A percentile compares a stretch with the other conserved stretches of the same genome.
Conservation (phyloP, 1,140 invertebrate genomes). For the Brachionus paranguensis region DNA sequence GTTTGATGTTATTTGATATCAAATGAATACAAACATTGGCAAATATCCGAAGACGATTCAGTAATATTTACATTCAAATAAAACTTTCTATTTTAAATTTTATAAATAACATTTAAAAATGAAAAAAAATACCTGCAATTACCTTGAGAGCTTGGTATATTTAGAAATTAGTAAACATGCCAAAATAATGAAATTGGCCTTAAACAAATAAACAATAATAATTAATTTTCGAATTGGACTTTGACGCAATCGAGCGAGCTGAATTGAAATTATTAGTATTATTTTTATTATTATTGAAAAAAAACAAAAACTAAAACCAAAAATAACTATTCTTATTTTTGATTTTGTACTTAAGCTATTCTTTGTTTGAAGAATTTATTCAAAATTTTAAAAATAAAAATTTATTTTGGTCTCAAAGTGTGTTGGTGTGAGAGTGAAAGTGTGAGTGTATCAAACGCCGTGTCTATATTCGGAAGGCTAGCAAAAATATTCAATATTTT, state of each 20-base stretch:
- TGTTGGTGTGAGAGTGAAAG: neutral
- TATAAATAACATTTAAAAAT: neutral
- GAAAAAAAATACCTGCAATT: conserved; percentile 2
- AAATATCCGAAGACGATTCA: neutral
- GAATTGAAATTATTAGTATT: neutral
- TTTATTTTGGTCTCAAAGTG: conserved; percentile 3
- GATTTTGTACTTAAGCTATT: neutral
- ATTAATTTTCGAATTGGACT: neutral
- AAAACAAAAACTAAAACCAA: neutral
- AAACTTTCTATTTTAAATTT: conserved; percentile 5
- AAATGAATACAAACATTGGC: neutral
- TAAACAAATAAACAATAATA: conserved; percentile 12
- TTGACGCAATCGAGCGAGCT: neutral
- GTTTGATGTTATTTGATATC: neutral
- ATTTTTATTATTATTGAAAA: neutral
- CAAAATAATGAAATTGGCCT: neutral
- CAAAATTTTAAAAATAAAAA: conserved; percentile 19
- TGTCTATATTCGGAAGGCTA: neutral
- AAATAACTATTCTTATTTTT: conserved; percentile 9
- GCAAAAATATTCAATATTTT: neutral
- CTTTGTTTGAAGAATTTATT: neutral
- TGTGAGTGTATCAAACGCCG: neutral
- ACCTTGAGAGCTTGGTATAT: neutral
- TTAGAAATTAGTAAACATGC: neutral
- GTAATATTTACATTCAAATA: neutral